These are phyloP conservation scores for Vulpes lagopus DNA, from an alignment of 2,113 vertebrate species.

Conservation along the genomic window DNA sequence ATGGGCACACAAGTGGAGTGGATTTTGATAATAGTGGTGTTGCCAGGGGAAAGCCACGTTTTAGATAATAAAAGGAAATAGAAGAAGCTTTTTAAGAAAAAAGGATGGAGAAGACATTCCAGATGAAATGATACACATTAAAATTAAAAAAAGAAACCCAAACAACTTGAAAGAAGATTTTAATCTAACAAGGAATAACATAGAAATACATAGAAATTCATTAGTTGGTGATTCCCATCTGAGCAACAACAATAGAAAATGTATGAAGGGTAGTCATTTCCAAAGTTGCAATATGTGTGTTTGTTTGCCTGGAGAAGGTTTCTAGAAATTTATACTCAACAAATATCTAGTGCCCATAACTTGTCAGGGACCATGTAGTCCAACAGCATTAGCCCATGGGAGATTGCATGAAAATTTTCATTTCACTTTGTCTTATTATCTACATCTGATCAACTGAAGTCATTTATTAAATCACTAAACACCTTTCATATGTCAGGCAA, in stretches of 20 bases:
- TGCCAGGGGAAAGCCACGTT: neutral
- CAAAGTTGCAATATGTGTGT: neutral
- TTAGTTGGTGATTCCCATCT: neutral
- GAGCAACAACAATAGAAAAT: constrained; percentile 10
- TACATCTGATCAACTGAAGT: constrained; percentile 45
- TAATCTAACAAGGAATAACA: constrained; percentile 21
- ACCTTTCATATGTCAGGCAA: neutral
- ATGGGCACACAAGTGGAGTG: neutral
- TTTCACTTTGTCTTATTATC: constrained; percentile 11
- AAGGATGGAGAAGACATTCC: neutral
- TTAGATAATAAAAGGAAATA: neutral
- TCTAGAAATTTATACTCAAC: neutral
- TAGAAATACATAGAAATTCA: constrained; percentile 24
- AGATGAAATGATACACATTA: constrained; percentile 44
- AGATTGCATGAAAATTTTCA: neutral
- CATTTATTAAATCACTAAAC: neutral
- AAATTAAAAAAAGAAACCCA: neutral
- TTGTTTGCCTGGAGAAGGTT: neutral
- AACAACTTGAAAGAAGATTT: constrained; percentile 44
- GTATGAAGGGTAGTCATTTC: neutral
- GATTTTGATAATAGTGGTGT: neutral
- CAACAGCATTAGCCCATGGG: neutral
- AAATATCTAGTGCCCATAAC: neutral
- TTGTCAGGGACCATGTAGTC: neutral
- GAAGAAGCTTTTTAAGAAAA: neutral